Conservation (phyloP, 2,113 vertebrate species). For the Hassar affinis region DNA sequence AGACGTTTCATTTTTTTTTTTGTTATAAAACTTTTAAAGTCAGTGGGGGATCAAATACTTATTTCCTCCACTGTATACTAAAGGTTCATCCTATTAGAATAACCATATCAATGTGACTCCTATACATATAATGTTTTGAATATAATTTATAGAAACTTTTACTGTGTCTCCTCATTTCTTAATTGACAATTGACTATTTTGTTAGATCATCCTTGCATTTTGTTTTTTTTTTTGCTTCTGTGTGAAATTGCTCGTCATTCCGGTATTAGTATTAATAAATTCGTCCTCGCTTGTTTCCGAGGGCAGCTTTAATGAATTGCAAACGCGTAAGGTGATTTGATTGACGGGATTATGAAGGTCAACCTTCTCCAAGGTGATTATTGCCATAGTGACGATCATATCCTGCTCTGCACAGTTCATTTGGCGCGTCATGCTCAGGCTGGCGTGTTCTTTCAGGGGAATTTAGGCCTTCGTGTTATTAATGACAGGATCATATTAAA, state of each 20-base stretch:
- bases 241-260: background rate
- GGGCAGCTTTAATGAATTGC: constrained; percentile 31
- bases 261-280: constrained; percentile 23
- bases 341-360: constrained; percentile 18
- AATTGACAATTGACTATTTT: background rate
- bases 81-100: background rate
- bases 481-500: background rate
- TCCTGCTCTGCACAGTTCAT: background rate
- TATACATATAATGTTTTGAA: background rate
- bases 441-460: background rate
- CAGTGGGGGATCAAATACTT: too few relatives aligned
- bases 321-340: constrained; percentile 23
- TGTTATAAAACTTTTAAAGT: too few relatives aligned
- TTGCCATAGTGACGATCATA: constrained; percentile 34
- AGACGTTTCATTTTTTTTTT: too few relatives aligned
- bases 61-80: background rate
- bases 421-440: background rate
- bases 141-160: background rate
- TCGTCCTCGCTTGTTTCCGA: background rate
- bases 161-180: background rate
- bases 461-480: constrained; percentile 1
- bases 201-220: background rate
- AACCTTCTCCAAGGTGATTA: constrained; percentile 35
- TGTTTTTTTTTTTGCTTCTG: background rate
- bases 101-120: background rate